phyloP scores from a whole-genome alignment of 2,888 invertebrate genomes.

The Standfussiana lucernea region DNA sequence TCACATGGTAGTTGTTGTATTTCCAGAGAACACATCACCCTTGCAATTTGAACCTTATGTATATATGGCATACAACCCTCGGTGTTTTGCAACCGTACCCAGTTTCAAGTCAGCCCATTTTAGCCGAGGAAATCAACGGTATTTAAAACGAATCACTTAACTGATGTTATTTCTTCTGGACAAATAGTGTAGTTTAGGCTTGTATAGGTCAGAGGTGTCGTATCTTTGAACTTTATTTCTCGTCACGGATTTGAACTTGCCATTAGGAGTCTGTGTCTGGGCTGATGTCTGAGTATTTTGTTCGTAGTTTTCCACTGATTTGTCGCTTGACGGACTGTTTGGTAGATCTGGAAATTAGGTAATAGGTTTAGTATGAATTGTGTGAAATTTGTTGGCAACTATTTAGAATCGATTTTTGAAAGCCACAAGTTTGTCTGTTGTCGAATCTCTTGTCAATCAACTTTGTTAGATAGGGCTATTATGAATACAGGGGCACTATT shows the following conservation, averaged over 20 bases:
- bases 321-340: conserved; percentile 88
- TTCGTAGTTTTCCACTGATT: conserved; percentile 88
- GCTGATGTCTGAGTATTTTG: conserved; percentile 72
- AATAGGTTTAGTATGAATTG: background rate
- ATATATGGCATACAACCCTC: background rate
- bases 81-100: background rate
- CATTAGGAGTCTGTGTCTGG: conserved; percentile 75
- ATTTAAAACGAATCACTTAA: conserved; percentile 64
- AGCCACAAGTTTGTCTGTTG: background rate
- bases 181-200: conserved; percentile 86
- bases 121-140: conserved; percentile 20
- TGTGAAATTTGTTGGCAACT: background rate
- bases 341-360: conserved; percentile 78
- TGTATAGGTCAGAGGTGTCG: conserved; percentile 85
- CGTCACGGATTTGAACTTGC: conserved; percentile 76
- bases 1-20: background rate
- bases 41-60: background rate
- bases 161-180: conserved; percentile 85
- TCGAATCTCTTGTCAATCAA: background rate
- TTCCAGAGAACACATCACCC: background rate
- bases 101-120: background rate
- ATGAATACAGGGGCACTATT: too few relatives aligned
- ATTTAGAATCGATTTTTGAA: conserved; percentile 5
- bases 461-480: too few relatives aligned
- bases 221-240: conserved; percentile 83